Evolutionary conservation across 2,888 invertebrate genomes (phyloP), one percentile per base, ranked within the genome.

Genomic region (Encarsia formosa): DNA sequence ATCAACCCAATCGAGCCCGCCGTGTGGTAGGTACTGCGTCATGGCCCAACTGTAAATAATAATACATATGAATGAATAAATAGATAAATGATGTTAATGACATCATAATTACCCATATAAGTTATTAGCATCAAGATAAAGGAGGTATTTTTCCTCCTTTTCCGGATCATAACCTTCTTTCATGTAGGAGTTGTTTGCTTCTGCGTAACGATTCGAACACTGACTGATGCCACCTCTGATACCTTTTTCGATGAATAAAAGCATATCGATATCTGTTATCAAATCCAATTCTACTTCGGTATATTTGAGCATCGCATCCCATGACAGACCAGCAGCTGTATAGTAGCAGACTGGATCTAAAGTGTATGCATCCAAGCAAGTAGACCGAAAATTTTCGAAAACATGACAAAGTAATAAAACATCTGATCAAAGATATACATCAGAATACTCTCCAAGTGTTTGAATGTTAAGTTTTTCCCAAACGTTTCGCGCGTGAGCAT

Each of bases 121-220:
- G 56, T 70, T 71, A 50, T 72, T 71, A 0, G 63, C 65, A 59
- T 70, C 70, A 5, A 66, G 58, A 49, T 67, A 70, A 29, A 63
- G 57, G 20, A 73, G 39, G 51, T 61, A 70, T 11, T 59, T 65
- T 4, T 42, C 34, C 2, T 43, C 48, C 58, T 61, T 18, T 3
- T 22, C 20, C 19, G 15, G 11, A 31, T 54, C 35, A 31, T 49
- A 48, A 15, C 47, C 23, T 19, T 31, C 8, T 4, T 41, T 51
- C 54, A 55, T 49, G 18, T 49, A 58, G 32, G 15, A 40, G 42
- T 58, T 50, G 23, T 55, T 55, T 4, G 46, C 45, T 26, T 45
- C 26, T n/a, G 13, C 18, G 13, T 13, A 29, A 1, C 18, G 26
- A 16, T 54, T 46, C 11, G 45, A 31, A 20, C 48, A 53, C 26